A percentile compares a stretch with the other conserved stretches of the same genome.
Evolutionary conservation across 2,797 vertebrate species (phyloP).

Genomic region (Notoglanidium macrostoma): DNA sequence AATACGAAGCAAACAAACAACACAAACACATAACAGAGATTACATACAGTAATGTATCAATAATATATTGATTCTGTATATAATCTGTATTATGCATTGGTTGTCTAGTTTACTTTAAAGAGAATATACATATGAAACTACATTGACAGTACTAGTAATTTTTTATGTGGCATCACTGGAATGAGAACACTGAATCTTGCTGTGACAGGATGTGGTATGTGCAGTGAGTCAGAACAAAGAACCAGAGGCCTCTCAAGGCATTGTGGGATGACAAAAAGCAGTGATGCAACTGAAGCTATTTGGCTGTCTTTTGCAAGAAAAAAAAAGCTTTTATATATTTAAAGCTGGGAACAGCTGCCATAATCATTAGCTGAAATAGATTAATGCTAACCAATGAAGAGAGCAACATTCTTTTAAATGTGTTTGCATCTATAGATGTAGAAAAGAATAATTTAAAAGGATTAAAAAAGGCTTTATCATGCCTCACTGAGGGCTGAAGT

Average conservation of each 20-base stretch:
- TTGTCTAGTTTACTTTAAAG: too few species aligned
- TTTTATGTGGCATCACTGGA: background rate
- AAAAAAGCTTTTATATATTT: background rate
- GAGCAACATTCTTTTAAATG: background rate
- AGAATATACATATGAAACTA: background rate
- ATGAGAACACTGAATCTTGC: background rate
- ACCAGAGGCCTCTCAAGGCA: constrained; percentile 43
- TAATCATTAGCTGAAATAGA: background rate
- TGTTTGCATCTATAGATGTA: background rate
- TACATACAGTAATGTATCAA: too few species aligned
- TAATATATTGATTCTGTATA: too few species aligned
- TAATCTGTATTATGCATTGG: too few species aligned
- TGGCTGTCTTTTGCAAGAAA: constrained; percentile 11
- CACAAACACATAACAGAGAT: too few species aligned
- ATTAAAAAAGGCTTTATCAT: background rate
- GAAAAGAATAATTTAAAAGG: background rate
- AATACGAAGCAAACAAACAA: too few species aligned
- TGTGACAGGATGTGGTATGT: constrained; percentile 58
- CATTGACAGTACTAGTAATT: background rate
- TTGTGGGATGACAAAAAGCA: constrained; percentile 35
- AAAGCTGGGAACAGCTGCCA: background rate
- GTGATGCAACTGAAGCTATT: constrained; percentile 24
- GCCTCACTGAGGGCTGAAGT: background rate
- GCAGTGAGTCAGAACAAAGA: constrained; percentile 50
- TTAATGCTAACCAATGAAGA: background rate